Evolutionary conservation across 1,140 invertebrate species (phyloP).

Genomic region (Drosophila teissieri): DNA sequence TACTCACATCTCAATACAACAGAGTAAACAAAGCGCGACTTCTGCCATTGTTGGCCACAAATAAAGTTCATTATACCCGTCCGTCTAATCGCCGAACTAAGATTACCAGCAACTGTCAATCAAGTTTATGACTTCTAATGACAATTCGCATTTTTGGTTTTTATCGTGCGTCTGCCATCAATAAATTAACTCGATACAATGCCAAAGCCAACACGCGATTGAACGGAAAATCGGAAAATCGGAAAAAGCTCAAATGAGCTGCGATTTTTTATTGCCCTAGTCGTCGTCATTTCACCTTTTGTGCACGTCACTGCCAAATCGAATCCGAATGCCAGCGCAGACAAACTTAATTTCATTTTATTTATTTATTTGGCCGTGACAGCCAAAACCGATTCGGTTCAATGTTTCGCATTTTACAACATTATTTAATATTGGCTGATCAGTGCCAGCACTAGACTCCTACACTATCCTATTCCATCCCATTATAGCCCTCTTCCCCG

Average conservation of each 20-base stretch:
- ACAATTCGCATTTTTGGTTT: slow-evolving; percentile 78
- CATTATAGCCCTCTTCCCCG: not conserved
- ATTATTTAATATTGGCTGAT: slow-evolving; percentile 82
- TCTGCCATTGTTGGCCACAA: slow-evolving; percentile 8
- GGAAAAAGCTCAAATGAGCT: slow-evolving; percentile 78
- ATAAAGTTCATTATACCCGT: slow-evolving; percentile 62
- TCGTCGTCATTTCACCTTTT: slow-evolving; percentile 75
- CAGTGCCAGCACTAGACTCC: slow-evolving; percentile 1
- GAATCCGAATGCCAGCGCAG: slow-evolving; percentile 61
- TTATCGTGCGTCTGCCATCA: slow-evolving; percentile 82
- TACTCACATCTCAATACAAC: slow-evolving; percentile 1
- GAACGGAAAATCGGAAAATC: slow-evolving; percentile 70
- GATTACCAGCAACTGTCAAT: slow-evolving; percentile 62
- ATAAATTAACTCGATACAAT: slow-evolving; percentile 83
- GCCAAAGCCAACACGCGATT: slow-evolving; percentile 69
- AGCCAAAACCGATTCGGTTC: slow-evolving; percentile 61
- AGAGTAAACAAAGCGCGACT: slow-evolving; percentile 33
- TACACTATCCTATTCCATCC: not conserved
- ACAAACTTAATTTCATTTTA: slow-evolving; percentile 77
- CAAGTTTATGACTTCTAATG: slow-evolving; percentile 81
- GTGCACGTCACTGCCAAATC: slow-evolving; percentile 61
- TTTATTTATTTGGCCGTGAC: slow-evolving; percentile 75
- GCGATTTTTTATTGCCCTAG: slow-evolving; percentile 71
- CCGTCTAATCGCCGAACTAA: slow-evolving; percentile 48
- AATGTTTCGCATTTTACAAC: slow-evolving; percentile 78